Base-by-base conservation (phyloP, 2,888 invertebrate species). In the Platycnemis pennipes region DNA sequence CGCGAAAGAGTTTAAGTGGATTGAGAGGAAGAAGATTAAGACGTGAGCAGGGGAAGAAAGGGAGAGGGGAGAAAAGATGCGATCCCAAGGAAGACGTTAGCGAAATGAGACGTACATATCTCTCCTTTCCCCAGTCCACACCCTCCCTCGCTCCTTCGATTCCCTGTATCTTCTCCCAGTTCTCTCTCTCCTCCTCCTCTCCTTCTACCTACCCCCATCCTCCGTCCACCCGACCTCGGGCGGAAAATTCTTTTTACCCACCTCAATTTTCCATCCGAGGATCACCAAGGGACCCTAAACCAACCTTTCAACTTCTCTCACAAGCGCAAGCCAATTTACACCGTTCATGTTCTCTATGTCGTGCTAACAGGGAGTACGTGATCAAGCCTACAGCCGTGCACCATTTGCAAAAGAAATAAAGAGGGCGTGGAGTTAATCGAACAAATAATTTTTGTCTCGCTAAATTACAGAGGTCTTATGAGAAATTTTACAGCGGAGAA, bases 21-120 rank as follows among this genome's bases (percentile, higher is more conserved):
- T n/a, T 2, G 88, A 49, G 88, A 49, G 49, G 49, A 49, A 89
- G 89, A 56, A 53, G 37, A 77, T 77, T 77, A 37, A 77, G 77
- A 37, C 77, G 37, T 16, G 37, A 4, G 37, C 5, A 46, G 26
- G 46, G 19, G 46, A 89, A 53, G 88, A 19, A 8, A 86, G 44
- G 19, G 45, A 56, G 53, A 7, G 37, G 89, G 63, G 63, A 49
- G 37, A 77, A 37, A 26, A 11, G 77, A 77, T 5, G 13, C n/a
- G 77, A 11, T 31, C 26, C n/a, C 26, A 37, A 37, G 26, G 31
- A 37, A 77, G 77, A 77, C 77, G 77, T 63, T 63, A 26, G 19
- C 63, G 63, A n/a, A 63, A 63, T 63, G 26, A 63, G 26, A 13
- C 77, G 31, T 77, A 26, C 37, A 77, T 77, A 77, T 77, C 77